Base-by-base conservation (phyloP, 2,888 invertebrate genomes). In the Phortica okadai region DNA sequence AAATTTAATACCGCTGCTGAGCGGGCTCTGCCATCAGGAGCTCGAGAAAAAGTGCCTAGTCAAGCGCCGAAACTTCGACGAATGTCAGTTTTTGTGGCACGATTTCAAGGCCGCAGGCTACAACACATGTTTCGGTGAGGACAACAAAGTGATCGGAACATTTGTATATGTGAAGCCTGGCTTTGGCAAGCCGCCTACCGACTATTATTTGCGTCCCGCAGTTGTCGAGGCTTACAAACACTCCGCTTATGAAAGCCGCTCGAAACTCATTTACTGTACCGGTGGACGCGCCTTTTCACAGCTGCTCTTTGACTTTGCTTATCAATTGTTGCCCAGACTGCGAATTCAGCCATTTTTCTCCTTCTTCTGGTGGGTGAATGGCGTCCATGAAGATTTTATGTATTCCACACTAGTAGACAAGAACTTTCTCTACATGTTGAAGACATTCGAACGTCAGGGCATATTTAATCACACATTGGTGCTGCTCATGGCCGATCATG, bases 401-500 rank as follows among this genome's bases (percentile, higher is more conserved):
- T 94, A 94, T 84, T 95, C 96, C 0, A 93, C 93, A 85, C 89
- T 94, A 11, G 95, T 95, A 76, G 97, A 97, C 87, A 92, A 93
- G 0, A 62, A 66, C 1, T 82, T 85, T 6, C 10, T 77, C 10
- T 59, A 41, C 8, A 44, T 85, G 2, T 25, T 84, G 4, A 45
- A 92, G 8, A 93, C 69, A 0, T 6, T 84, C 0, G n/a, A 74
- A 6, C 16, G 25, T 0, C 66, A 79, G 0, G 77, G 77, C 1
- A 25, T 86, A 0, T 91, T 97, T 69, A 93, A 96, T 67, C 92
- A 94, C 41, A 96, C 96, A 0, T 92, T 94, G 56, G 83, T 96
- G 3, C 92, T 97, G 64, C 89, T 96, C 10, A 92, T 97, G 92
- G 97, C 97, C 89, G 98, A 97, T 88, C 97, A 98, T 87, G 98